A percentile compares a stretch with the other conserved stretches of the same genome.
These are phyloP conservation scores for Agrotis segetum DNA, from an alignment of 2,888 invertebrate genomes.

Conservation along the genomic window DNA sequence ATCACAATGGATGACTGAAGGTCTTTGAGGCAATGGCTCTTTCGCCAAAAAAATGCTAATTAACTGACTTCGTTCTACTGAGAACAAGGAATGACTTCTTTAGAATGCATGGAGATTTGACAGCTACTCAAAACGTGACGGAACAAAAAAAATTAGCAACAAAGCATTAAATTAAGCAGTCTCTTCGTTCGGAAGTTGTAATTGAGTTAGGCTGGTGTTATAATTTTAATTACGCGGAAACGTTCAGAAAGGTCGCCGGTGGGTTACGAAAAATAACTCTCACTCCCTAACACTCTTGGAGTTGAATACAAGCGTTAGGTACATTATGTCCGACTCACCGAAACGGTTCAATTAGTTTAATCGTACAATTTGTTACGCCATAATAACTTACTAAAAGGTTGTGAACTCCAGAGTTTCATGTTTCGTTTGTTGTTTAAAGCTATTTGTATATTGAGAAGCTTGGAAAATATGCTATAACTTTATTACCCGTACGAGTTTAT, in stretches of 20 bases:
- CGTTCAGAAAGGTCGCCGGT: conserved; percentile 37
- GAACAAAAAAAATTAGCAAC: conserved; percentile 20
- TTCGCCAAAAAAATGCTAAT: conserved; percentile 22
- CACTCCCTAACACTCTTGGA: conserved; percentile 22
- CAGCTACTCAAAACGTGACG: conserved; percentile 8
- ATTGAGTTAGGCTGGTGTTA: conserved; percentile 50
- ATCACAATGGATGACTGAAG: conserved; percentile 9
- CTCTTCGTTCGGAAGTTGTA: conserved; percentile 28
- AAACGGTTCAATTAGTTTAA: conserved; percentile 56
- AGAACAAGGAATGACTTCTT: conserved; percentile 23
- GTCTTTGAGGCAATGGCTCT: neutral
- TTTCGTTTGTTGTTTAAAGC: conserved; percentile 34
- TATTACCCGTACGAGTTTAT: conserved; percentile 34
- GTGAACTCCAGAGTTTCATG: conserved; percentile 25
- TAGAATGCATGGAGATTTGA: conserved; percentile 25
- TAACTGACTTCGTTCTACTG: conserved; percentile 18
- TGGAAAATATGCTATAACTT: conserved; percentile 8
- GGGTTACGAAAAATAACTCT: conserved; percentile 50
- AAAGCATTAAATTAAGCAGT: conserved; percentile 34
- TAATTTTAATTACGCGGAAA: conserved; percentile 56
- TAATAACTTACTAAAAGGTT: conserved; percentile 50
- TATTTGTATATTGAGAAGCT: neutral
- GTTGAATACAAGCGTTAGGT: conserved; percentile 26
- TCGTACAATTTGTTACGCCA: conserved; percentile 43
- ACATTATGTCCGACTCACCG: conserved; percentile 46